Evolutionary conservation across 2,113 vertebrate species (phyloP), one percentile per base, ranked within the genome.

Genomic region (Dolichallabes microphthalmus): DNA sequence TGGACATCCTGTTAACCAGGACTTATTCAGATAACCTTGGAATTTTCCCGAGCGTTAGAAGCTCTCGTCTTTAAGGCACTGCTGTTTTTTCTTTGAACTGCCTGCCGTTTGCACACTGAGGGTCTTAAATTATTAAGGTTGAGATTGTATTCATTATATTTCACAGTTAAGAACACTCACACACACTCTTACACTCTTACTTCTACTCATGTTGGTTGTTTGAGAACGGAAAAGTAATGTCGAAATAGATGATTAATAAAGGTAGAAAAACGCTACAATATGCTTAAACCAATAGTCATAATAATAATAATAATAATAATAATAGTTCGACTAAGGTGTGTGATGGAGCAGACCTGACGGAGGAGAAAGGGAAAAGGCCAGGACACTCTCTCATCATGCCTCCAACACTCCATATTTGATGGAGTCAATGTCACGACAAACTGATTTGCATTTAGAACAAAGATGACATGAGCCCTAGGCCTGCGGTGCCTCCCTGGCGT

Each of bases 391-490:
- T 53, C 80, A 68, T 52, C 80, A 66, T 2, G 39, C 78, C 66
- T 27, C 77, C 35, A 1, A n/a, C 6, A 69, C 85, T 82, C 76
- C 74, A 86, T 85, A 80, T 85, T 84, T 85, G 82, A 85, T 80
- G 76, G 88, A 90, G 88, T 90, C 90, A 88, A 90, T 91, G 90
- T 92, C 91, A 92, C 79, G 52, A 74, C 87, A 57, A 87, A 89
- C 84, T 84, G 82, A 88, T 94, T 93, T 92, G 88, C 91, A 92
- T 90, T 89, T 86, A 89, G 87, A 92, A 90, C 90, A 91, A 92
- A 90, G 90, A 90, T 88, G 89, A 91, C 89, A 90, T 39, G 82
- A 89, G 90, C 87, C 89, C 86, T 86, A 84, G 89, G 88, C 88
- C 84, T 61, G 22, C 85, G 57, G 88, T 87, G 89, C 69, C 86